phyloP scores from a whole-genome alignment of 2,888 invertebrate genomes.

The Xanthorhoe spadicearia region DNA sequence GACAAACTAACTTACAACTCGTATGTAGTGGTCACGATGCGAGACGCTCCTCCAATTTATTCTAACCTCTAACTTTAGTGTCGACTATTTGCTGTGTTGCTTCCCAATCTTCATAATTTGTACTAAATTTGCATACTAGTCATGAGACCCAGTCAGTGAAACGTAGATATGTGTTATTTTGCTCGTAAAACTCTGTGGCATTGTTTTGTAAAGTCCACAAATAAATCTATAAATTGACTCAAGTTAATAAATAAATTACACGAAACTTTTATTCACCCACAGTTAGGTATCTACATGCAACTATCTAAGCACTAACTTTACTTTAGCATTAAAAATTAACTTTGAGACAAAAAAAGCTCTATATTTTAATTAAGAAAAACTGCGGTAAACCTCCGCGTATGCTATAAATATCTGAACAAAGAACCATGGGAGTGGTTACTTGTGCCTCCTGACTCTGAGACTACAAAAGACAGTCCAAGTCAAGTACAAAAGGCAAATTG shows the following conservation, averaged over 20 bases:
- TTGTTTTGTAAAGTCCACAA: too few species aligned
- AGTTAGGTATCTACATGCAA: too few species aligned
- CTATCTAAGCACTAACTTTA: too few species aligned
- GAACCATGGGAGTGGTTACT: background rate
- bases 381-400: background rate
- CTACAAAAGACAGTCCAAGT: constrained; percentile 4
- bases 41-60: background rate
- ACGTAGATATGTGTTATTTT: too few species aligned
- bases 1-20: constrained; percentile 4
- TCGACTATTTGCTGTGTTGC: constrained; percentile 5
- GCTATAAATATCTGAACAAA: background rate
- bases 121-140: background rate
- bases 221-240: too few species aligned
- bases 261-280: too few species aligned
- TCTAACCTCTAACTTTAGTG: constrained; percentile 12
- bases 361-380: background rate
- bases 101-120: background rate
- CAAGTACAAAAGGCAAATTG: constrained; percentile 17
- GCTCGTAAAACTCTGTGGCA: too few species aligned
- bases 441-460: background rate
- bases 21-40: background rate
- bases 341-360: background rate
- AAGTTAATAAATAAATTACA: too few species aligned
- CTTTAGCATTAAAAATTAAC: background rate
- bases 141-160: background rate